Evolutionary conservation across 2,888 invertebrate genomes (phyloP).

Genomic region (Syrphus vitripennis): DNA sequence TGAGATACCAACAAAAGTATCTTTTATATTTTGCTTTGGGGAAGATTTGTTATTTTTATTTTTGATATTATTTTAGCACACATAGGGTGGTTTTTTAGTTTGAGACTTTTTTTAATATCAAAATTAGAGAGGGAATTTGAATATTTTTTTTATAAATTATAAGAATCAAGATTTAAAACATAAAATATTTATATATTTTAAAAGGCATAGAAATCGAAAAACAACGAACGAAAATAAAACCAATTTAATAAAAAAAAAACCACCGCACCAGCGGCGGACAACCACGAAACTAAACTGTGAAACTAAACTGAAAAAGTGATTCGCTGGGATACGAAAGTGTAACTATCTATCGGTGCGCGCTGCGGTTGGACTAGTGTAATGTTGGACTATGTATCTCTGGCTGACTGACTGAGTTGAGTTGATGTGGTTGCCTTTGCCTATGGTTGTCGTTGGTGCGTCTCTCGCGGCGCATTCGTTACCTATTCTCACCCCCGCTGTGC

Average conservation of each 20-base stretch:
- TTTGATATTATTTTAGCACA: constrained; percentile 3
- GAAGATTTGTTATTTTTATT: background rate
- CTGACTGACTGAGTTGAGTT: constrained; percentile 53
- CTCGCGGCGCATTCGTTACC: constrained; percentile 32
- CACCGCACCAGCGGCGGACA: constrained; percentile 70
- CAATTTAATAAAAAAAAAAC: constrained; percentile 59
- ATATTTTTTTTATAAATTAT: background rate
- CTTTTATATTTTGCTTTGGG: background rate
- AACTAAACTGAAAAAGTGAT: constrained; percentile 34
- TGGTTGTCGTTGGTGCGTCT: constrained; percentile 3
- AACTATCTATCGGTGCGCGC: constrained; percentile 63
- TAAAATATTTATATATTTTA: background rate
- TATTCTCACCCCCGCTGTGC: background rate
- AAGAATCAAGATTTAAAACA: background rate
- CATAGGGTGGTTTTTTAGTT: constrained; percentile 26
- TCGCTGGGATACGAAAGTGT: constrained; percentile 62
- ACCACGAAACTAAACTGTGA: constrained; percentile 70
- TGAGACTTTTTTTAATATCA: constrained; percentile 9
- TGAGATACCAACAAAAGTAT: background rate
- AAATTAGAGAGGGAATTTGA: constrained; percentile 18
- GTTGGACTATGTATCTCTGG: constrained; percentile 61
- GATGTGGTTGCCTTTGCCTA: constrained; percentile 28
- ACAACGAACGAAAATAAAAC: constrained; percentile 61
- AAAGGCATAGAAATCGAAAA: constrained; percentile 17
- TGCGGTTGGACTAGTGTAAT: constrained; percentile 58